Conservation (phyloP, 2,888 invertebrate species). For the Stratiomys singularior region DNA sequence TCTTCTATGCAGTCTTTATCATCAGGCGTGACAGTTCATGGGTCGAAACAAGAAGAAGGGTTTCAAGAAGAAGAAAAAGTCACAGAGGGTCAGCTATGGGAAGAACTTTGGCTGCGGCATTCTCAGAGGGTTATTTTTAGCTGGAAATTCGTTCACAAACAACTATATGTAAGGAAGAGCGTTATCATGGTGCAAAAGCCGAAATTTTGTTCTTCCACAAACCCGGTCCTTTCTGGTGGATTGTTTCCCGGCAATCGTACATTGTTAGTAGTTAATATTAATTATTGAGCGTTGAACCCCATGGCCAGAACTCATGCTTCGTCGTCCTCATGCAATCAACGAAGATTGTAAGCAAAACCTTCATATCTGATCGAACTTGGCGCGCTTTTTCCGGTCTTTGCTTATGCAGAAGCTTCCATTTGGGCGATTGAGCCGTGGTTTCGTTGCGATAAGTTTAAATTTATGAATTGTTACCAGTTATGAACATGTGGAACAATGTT, state of each 20-base stretch:
- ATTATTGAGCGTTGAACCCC: neutral
- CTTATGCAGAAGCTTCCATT: too few relatives aligned
- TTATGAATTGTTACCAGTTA: neutral
- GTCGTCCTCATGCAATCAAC: neutral
- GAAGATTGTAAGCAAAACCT: too few relatives aligned
- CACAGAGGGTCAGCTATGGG: neutral
- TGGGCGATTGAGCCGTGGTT: neutral
- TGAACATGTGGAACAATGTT: neutral
- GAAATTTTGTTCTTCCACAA: neutral
- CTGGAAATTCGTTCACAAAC: neutral
- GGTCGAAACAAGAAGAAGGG: neutral
- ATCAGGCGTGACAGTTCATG: neutral
- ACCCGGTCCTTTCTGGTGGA: neutral
- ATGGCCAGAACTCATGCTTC: neutral
- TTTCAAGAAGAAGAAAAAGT: neutral
- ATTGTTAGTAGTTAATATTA: neutral
- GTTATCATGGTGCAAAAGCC: neutral
- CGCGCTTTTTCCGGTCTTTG: too few relatives aligned
- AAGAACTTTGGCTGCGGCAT: neutral
- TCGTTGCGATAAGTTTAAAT: neutral
- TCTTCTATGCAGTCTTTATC: neutral
- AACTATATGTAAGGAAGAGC: neutral
- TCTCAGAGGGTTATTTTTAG: neutral
- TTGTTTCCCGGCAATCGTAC: neutral
- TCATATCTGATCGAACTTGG: too few relatives aligned